Conservation (phyloP, 37 sponge, comb jelly and placozoan species). For the Spongilla lacustris region DNA sequence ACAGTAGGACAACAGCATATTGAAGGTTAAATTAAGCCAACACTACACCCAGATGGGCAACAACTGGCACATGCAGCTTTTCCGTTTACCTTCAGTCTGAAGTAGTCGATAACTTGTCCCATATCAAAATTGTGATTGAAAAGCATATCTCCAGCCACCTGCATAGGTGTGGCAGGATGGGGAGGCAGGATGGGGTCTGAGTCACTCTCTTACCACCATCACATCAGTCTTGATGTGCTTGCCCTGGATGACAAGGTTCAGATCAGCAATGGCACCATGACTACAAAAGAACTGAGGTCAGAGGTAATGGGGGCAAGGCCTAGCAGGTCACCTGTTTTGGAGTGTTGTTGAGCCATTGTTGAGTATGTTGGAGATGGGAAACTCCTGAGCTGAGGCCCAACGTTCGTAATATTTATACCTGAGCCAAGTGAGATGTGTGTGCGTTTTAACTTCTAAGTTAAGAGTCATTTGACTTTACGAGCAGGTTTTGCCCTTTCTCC, state of each 20-base stretch:
- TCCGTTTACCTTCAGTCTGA: constrained; percentile 68
- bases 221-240: constrained; percentile 74
- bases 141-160: constrained; percentile 91
- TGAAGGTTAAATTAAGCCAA: no score
- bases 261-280: constrained; percentile 80
- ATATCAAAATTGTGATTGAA: constrained; percentile 83
- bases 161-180: neutral
- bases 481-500: neutral
- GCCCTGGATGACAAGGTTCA: constrained; percentile 66
- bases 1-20: no score
- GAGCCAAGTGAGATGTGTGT: neutral
- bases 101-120: constrained; percentile 81
- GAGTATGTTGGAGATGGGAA: constrained; percentile 85
- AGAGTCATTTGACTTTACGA: neutral
- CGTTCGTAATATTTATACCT: constrained; percentile 89
- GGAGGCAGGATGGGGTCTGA: neutral
- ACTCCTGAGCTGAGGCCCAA: constrained; percentile 84
- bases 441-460: no score
- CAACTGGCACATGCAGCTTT: no score
- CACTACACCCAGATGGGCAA: no score
- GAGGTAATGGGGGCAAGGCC: neutral
- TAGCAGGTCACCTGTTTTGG: constrained; percentile 64
- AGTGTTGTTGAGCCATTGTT: constrained; percentile 85
- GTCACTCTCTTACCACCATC: constrained; percentile 76
- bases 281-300: constrained; percentile 11